Percentiles rank a stretch among this genome's conserved stretches.
Evolutionary conservation across 2,888 invertebrate species (phyloP).

Genomic region (Odontomyia ornata): DNA sequence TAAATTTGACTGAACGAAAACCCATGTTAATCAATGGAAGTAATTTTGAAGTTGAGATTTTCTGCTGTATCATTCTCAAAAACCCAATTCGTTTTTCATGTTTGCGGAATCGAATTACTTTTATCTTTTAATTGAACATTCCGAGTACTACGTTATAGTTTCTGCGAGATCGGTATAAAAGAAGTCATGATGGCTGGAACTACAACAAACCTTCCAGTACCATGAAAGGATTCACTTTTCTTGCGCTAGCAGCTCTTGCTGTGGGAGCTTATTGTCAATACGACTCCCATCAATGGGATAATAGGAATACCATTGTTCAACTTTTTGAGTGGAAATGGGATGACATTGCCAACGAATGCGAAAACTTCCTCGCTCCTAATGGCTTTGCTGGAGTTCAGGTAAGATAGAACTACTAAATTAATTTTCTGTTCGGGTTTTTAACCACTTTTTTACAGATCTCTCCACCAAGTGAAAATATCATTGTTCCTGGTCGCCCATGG

Average conservation of each 20-base stretch:
- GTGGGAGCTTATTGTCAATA: conserved; percentile 61
- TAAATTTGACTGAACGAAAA: no score
- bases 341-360: conserved; percentile 83
- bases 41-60: no score
- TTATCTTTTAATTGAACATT: no score
- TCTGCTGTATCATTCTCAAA: no score
- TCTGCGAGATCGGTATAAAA: no score
- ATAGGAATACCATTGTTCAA: conserved; percentile 75
- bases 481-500: conserved; percentile 77
- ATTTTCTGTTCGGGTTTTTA: not conserved
- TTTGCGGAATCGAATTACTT: no score
- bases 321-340: conserved; percentile 85
- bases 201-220: not conserved
- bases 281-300: conserved; percentile 68
- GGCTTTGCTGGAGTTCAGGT: conserved; percentile 81
- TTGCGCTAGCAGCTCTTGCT: not conserved
- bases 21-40: no score
- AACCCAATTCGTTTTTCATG: no score
- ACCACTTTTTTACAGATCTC: conserved; percentile 69
- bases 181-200: no score
- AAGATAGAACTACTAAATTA: conserved; percentile 49
- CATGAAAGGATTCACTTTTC: conserved; percentile 35
- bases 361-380: conserved; percentile 76
- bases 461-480: conserved; percentile 77
- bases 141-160: no score